Evolutionary conservation across 1,140 invertebrate genomes (phyloP).

Genomic region (Drepana arcuata): DNA sequence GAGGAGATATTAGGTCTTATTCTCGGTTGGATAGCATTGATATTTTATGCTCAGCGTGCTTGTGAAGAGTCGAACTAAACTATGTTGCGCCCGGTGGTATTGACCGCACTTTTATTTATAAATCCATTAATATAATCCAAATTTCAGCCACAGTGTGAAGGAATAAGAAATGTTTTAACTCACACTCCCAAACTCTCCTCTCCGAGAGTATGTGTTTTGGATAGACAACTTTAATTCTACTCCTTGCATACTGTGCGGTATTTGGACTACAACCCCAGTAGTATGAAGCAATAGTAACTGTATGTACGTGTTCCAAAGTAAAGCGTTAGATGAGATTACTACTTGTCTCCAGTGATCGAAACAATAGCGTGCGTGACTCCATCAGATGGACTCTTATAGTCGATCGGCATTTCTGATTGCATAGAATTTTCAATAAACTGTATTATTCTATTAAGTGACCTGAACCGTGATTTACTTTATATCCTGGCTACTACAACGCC

Average conservation of each 20-base stretch:
- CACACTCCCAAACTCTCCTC: too few species aligned
- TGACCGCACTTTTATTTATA: too few species aligned
- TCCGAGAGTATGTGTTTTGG: too few species aligned
- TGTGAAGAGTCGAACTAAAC: too few species aligned
- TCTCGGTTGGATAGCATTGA: conserved; percentile 3
- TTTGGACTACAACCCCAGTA: conserved; percentile 6
- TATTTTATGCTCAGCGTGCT: not conserved
- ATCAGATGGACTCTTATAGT: conserved; percentile 12
- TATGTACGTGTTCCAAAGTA: conserved; percentile 9
- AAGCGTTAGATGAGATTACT: conserved; percentile 20
- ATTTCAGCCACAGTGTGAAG: too few species aligned
- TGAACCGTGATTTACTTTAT: conserved; percentile 11
- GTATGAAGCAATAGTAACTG: conserved; percentile 6
- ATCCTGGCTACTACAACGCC: conserved; percentile 9
- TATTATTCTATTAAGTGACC: conserved; percentile 13
- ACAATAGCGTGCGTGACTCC: conserved; percentile 39
- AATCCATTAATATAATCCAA: too few species aligned
- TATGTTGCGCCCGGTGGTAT: too few species aligned
- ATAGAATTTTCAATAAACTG: conserved; percentile 17
- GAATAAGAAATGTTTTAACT: too few species aligned
- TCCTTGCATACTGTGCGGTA: too few species aligned
- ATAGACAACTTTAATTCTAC: too few species aligned
- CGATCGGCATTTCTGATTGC: conserved; percentile 11
- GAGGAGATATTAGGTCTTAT: too few species aligned
- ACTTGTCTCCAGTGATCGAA: conserved; percentile 15